Conservation (phyloP, 2,797 vertebrate genomes). For the Cuniculus paca region DNA sequence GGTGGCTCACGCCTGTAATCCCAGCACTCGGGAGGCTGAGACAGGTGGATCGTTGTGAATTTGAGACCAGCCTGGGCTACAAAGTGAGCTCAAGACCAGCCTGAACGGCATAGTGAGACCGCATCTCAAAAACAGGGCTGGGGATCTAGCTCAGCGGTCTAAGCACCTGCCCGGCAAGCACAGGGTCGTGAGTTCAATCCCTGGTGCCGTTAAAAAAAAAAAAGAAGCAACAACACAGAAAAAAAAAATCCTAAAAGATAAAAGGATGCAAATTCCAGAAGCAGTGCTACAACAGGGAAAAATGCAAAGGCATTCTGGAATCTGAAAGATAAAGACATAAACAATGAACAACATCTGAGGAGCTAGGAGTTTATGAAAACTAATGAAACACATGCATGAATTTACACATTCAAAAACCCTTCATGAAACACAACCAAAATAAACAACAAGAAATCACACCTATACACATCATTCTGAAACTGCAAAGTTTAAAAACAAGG, state of each 20-base stretch:
- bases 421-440: neutral
- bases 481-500: neutral
- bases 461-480: neutral
- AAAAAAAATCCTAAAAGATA: neutral
- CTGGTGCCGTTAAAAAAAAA: too few relatives aligned
- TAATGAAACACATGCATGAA: neutral
- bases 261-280: neutral
- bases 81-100: too few relatives aligned
- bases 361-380: neutral
- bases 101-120: too few relatives aligned
- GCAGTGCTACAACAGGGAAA: neutral
- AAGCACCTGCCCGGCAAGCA: too few relatives aligned
- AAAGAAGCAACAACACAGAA: neutral
- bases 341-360: neutral
- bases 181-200: too few relatives aligned
- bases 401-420: neutral
- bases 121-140: too few relatives aligned
- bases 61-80: too few relatives aligned
- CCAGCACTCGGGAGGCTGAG: too few relatives aligned
- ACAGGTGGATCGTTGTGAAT: too few relatives aligned
- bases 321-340: neutral
- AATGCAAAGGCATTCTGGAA: neutral
- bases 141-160: too few relatives aligned
- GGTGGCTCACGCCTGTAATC: too few relatives aligned
- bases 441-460: neutral